Conservation (phyloP, 2,797 vertebrate species). For the Molossus alvarezi region DNA sequence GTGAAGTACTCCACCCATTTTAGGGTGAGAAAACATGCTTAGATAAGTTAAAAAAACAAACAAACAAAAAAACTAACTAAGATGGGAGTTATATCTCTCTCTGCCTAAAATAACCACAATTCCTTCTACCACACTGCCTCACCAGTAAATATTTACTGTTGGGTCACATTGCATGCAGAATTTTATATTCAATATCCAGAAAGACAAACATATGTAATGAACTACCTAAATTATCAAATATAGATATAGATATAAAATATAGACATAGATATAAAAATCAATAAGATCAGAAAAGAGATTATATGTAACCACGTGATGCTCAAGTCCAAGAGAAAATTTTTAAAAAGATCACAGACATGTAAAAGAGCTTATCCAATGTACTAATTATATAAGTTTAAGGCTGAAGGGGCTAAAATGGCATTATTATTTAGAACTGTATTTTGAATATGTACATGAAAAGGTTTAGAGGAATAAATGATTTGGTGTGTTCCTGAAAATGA, state of each 20-base stretch:
- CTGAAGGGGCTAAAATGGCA: not conserved
- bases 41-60: not conserved
- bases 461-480: conserved; percentile 7
- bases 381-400: conserved; percentile 27
- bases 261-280: conserved; percentile 21
- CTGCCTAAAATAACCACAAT: not conserved
- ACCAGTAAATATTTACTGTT: not conserved
- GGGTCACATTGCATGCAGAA: not conserved
- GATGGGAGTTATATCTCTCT: not conserved
- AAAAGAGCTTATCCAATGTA: not conserved
- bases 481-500: conserved; percentile 46
- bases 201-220: conserved; percentile 21
- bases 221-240: conserved; percentile 17
- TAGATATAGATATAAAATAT: not conserved
- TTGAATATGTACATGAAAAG: not conserved
- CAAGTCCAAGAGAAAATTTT: not conserved
- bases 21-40: not conserved
- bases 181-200: not conserved
- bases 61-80: not conserved
- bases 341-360: not conserved
- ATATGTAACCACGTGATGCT: not conserved
- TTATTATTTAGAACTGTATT: not conserved
- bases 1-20: not conserved
- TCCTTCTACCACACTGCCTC: not conserved
- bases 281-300: conserved; percentile 11